A percentile compares a stretch with the other conserved stretches of the same genome.
Evolutionary conservation across 2,888 invertebrate species (phyloP).

Genomic region (Crepidodera aurea): DNA sequence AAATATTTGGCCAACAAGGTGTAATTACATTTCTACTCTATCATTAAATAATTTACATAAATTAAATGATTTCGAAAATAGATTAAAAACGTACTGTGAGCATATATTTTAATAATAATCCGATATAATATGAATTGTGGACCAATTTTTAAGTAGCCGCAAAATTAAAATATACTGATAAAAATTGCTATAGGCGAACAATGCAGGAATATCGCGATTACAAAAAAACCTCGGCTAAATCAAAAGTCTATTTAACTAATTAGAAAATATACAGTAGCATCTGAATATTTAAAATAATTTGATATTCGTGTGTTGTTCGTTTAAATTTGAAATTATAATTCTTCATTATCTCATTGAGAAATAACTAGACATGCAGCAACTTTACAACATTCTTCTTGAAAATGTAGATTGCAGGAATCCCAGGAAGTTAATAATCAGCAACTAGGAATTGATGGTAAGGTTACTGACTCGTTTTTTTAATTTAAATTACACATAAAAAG

Average conservation of each 20-base stretch:
- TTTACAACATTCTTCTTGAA: too few species aligned
- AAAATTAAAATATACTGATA: conserved; percentile 24
- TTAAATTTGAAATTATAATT: conserved; percentile 7
- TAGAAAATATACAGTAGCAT: conserved; percentile 2
- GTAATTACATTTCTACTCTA: conserved; percentile 43
- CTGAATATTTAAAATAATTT: conserved; percentile 6
- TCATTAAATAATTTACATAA: conserved; percentile 51
- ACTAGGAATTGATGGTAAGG: too few species aligned
- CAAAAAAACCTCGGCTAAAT: background rate
- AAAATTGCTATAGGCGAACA: background rate
- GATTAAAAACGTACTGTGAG: conserved; percentile 44
- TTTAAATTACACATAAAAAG: too few species aligned
- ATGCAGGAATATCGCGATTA: background rate
- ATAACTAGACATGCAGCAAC: background rate
- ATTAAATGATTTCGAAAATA: conserved; percentile 47
- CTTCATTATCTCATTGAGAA: background rate
- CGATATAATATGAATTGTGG: conserved; percentile 32
- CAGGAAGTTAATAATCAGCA: too few species aligned
- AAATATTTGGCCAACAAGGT: conserved; percentile 48
- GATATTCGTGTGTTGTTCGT: background rate
- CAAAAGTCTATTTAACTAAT: conserved; percentile 4
- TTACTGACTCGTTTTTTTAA: too few species aligned
- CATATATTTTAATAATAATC: conserved; percentile 45
- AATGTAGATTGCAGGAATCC: too few species aligned
- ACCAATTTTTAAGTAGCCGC: conserved; percentile 23